A percentile compares a stretch with the other conserved stretches of the same genome.
These are phyloP conservation scores for Musca vetustissima DNA, from an alignment of 1,140 invertebrate genomes.

Conservation along the genomic window DNA sequence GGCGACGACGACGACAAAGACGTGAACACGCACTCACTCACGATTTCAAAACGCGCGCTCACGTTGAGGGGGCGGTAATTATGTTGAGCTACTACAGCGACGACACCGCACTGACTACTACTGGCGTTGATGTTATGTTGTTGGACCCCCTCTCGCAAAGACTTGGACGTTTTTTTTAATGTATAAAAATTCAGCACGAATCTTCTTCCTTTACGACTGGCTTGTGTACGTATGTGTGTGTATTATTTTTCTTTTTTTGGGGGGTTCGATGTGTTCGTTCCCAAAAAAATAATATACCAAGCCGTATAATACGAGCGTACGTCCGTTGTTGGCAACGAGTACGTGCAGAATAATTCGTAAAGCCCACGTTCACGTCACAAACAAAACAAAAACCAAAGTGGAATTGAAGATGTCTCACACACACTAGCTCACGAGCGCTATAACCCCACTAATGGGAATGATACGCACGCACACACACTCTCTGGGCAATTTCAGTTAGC, in stretches of 20 bases:
- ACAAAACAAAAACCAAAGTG: constrained; percentile 54
- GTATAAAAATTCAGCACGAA: constrained; percentile 21
- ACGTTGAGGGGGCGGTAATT: not conserved
- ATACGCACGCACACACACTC: not conserved
- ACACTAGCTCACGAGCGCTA: constrained; percentile 16
- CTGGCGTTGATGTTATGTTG: not conserved
- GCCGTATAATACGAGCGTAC: constrained; percentile 33
- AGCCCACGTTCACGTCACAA: constrained; percentile 53
- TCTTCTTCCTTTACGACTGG: constrained; percentile 12
- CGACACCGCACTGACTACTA: no score
- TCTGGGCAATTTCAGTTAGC: not conserved
- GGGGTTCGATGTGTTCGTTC: not conserved
- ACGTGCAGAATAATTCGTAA: constrained; percentile 55
- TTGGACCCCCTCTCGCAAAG: no score
- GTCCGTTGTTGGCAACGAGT: constrained; percentile 55
- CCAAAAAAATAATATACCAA: constrained; percentile 6
- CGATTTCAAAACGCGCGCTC: not conserved
- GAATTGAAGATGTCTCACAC: constrained; percentile 37
- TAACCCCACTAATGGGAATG: constrained; percentile 9
- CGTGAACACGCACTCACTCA: not conserved
- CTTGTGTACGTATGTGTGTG: not conserved
- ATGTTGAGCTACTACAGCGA: not conserved
- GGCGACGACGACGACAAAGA: constrained; percentile 1
- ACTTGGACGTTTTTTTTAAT: not conserved
- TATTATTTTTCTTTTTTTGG: not conserved